Evolutionary conservation across 2,888 invertebrate genomes (phyloP), one percentile per base, ranked within the genome.

Genomic region (Diarsia brunnea): DNA sequence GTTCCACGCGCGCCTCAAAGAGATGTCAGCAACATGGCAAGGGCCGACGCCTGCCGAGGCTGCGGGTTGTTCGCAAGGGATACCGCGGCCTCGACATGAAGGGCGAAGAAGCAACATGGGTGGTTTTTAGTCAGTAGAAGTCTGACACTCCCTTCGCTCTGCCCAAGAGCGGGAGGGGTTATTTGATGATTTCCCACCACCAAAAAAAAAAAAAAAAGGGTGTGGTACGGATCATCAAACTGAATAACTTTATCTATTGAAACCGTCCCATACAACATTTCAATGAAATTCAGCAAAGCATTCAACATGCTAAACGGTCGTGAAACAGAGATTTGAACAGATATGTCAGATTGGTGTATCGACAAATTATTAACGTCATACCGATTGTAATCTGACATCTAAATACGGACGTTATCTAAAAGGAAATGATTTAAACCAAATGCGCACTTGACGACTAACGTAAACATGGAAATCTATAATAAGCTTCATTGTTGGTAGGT

Each of bases 351-450:
- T 38, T 14, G 31, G 27, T 27, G 58, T 69, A 58, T 45, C 61
- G 14, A 21, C 19, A 27, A 60, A 27, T 45, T 45, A 16, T 10
- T 69, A 27, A 69, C 38, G 19, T 27, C 51, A 73, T 31, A 45
- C 8, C 1, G 16, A 53, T 24, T 60, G 27, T 51, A 66, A 74
- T 53, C 24, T 66, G 7, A 16, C 51, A 45, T 24, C 65, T 77
- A 45, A 77, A 45, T 61, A 31, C 1, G 4, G 19, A 64, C 7
- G 45, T 53, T 78, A 67, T 78, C 16, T n/a, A 45, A 31, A 24
- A 67, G 31, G 47, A 75, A 55, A 76, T 43, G 5, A 72, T n/a
- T 43, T 53, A 14, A 27, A 12, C 27, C 27, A n/a, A 73, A 73
- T 51, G 14, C 19, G 2, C 19, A n/a, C 53, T 53, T 45, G 43